Evolutionary conservation across 2,797 vertebrate genomes (phyloP).

Genomic region (Coluber constrictor): DNA sequence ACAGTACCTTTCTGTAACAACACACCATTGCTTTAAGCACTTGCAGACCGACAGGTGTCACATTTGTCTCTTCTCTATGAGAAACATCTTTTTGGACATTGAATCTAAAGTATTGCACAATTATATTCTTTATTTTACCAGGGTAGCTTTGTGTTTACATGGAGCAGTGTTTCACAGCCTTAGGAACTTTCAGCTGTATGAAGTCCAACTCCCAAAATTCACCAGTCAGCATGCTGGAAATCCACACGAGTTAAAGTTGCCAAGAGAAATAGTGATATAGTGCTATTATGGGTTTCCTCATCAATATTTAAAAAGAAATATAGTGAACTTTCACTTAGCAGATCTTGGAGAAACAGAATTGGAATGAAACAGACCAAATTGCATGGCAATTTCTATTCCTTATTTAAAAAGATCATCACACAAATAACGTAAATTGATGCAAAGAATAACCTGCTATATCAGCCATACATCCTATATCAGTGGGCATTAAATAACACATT

Average conservation of each 20-base stretch:
- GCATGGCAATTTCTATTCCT: background rate
- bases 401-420: background rate
- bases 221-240: background rate
- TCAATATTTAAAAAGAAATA: background rate
- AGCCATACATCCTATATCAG: background rate
- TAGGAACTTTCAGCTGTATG: background rate
- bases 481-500: background rate
- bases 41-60: background rate
- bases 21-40: background rate
- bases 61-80: background rate
- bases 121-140: background rate
- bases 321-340: background rate
- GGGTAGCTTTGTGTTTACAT: background rate
- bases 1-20: background rate
- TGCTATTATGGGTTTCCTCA: background rate
- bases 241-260: background rate
- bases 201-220: background rate
- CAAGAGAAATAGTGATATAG: background rate
- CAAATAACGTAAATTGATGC: background rate
- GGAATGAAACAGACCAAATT: background rate
- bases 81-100: background rate
- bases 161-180: background rate
- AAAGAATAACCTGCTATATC: background rate
- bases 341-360: background rate
- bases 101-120: background rate